Evolutionary conservation across 2,113 vertebrate genomes (phyloP).

Genomic region (Thymallus thymallus): DNA sequence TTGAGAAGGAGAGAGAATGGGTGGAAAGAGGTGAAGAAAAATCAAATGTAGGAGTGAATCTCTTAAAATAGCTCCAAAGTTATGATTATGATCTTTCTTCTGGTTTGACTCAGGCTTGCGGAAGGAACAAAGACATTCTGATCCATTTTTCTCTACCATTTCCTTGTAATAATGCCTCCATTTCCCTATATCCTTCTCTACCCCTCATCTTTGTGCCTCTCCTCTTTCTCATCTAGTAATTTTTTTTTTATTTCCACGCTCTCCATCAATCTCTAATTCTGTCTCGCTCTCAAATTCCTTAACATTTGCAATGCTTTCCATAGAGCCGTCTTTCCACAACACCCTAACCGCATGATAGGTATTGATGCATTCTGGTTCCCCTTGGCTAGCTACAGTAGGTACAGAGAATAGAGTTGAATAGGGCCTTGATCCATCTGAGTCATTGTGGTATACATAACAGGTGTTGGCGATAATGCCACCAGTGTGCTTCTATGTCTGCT

Average conservation of each 20-base stretch:
- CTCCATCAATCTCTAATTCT: not conserved
- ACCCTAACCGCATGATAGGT: not conserved
- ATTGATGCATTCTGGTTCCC: slow-evolving; percentile 2
- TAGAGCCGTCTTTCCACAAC: too few relatives aligned
- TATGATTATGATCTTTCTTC: too few relatives aligned
- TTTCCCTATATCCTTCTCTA: not conserved
- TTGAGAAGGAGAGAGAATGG: not conserved
- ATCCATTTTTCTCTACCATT: not conserved
- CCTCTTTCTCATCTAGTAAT: too few relatives aligned
- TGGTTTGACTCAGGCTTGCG: not conserved
- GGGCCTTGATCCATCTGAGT: not conserved
- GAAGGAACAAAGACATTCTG: not conserved
- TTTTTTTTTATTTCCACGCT: not conserved
- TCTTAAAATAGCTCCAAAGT: too few relatives aligned
- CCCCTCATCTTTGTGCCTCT: not conserved
- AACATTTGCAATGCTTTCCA: too few relatives aligned
- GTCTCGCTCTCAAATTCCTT: too few relatives aligned
- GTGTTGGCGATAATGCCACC: slow-evolving; percentile 13
- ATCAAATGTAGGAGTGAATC: not conserved
- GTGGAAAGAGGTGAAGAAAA: not conserved
- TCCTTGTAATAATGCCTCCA: not conserved
- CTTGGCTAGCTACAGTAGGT: not conserved
- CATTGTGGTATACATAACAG: not conserved
- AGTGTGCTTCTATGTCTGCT: not conserved
- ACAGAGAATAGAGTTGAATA: not conserved